Conservation (phyloP, 1,140 invertebrate species). For the Dendrolimus kikuchii region DNA sequence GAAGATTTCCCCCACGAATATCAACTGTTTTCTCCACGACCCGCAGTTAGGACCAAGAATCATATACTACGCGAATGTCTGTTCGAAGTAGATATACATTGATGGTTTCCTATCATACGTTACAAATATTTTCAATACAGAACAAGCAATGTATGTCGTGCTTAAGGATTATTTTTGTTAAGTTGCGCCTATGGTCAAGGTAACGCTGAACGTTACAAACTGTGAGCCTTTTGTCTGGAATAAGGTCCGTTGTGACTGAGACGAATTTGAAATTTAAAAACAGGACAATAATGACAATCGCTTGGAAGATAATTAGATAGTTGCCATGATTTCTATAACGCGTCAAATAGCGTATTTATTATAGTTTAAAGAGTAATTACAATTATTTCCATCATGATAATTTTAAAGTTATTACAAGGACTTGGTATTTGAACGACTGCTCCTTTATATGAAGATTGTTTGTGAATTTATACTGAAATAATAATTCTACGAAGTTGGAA, state of each 20-base stretch:
- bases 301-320: not conserved
- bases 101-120: conserved; percentile 11
- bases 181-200: conserved; percentile 33
- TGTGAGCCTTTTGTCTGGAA: conserved; percentile 66
- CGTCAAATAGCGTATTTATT: no score
- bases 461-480: no score
- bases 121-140: not conserved
- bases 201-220: conserved; percentile 66
- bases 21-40: conserved; percentile 52
- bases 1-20: conserved; percentile 42
- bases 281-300: not conserved
- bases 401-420: no score
- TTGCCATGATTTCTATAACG: not conserved
- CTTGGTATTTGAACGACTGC: no score
- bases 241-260: conserved; percentile 28
- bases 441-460: no score
- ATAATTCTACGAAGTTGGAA: no score
- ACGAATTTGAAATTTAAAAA: conserved; percentile 10
- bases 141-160: conserved; percentile 34
- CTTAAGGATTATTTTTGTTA: conserved; percentile 10
- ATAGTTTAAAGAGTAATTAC: no score
- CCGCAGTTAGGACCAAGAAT: conserved; percentile 26
- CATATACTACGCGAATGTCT: conserved; percentile 17
- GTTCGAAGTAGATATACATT: conserved; percentile 22
- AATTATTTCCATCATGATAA: no score